A percentile compares a stretch with the other conserved stretches of the same genome.
Conservation (phyloP, 2,113 vertebrate genomes). For the Nannobrachium achirus region DNA sequence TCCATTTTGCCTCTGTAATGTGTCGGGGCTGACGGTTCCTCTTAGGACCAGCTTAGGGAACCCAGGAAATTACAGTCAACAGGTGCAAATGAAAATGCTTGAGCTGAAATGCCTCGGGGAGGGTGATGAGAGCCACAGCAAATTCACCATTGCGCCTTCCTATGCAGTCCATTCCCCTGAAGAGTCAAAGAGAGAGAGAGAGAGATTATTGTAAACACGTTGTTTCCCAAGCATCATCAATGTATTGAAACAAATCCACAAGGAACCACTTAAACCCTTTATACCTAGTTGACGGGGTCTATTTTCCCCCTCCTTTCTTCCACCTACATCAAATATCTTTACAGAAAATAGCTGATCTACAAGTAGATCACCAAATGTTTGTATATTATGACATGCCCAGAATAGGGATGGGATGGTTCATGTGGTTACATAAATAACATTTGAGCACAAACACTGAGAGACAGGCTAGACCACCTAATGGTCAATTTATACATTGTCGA, state of each 20-base stretch:
- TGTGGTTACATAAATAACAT: too few species aligned
- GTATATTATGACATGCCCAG: too few species aligned
- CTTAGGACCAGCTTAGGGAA: conserved; percentile 54
- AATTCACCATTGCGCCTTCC: conserved; percentile 62
- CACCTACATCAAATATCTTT: too few species aligned
- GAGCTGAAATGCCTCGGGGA: neutral
- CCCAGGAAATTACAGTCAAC: conserved; percentile 31
- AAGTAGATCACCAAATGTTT: too few species aligned
- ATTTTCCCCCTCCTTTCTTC: too few species aligned
- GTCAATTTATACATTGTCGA: too few species aligned
- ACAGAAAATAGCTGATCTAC: too few species aligned
- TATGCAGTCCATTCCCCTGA: conserved; percentile 51
- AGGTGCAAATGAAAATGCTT: conserved; percentile 3
- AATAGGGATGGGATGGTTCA: too few species aligned
- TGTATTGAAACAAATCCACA: neutral
- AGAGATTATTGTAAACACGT: neutral
- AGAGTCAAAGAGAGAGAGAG: neutral
- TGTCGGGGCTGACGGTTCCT: conserved; percentile 26
- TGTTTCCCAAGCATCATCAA: neutral
- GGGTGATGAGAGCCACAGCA: rapidly evolving
- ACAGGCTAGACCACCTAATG: too few species aligned
- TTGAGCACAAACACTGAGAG: too few species aligned
- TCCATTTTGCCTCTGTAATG: neutral
- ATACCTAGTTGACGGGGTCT: too few species aligned
- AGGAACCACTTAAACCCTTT: neutral